These are phyloP conservation scores for Copsychus sechellarum DNA, from an alignment of 2,113 vertebrate species.

Conservation along the genomic window DNA sequence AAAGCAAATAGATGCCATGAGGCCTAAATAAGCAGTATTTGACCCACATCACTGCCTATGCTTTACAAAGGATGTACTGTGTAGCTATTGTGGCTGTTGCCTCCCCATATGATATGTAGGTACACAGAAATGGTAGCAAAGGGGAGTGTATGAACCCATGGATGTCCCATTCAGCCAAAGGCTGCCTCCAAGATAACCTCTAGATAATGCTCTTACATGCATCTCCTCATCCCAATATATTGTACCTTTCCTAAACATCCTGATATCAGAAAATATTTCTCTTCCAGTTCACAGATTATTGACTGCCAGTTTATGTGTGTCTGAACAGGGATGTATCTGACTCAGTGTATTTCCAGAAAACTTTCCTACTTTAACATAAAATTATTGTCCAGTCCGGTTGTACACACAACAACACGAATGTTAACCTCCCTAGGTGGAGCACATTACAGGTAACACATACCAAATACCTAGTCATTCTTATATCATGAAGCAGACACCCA, in stretches of 20 bases:
- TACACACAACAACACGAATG: background rate
- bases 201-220: background rate
- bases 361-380: background rate
- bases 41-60: background rate
- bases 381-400: background rate
- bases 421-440: background rate
- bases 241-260: background rate
- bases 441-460: background rate
- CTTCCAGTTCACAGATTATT: background rate
- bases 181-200: background rate
- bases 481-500: background rate
- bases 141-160: background rate
- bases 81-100: background rate
- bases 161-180: background rate
- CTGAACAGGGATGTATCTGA: background rate
- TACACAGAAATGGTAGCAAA: background rate
- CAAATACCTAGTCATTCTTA: background rate
- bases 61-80: background rate
- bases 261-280: background rate
- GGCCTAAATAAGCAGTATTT: background rate
- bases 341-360: background rate
- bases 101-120: background rate
- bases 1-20: background rate
- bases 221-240: background rate
- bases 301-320: background rate